Conservation (phyloP, 1,140 invertebrate species). For the Lepidurus apus region DNA sequence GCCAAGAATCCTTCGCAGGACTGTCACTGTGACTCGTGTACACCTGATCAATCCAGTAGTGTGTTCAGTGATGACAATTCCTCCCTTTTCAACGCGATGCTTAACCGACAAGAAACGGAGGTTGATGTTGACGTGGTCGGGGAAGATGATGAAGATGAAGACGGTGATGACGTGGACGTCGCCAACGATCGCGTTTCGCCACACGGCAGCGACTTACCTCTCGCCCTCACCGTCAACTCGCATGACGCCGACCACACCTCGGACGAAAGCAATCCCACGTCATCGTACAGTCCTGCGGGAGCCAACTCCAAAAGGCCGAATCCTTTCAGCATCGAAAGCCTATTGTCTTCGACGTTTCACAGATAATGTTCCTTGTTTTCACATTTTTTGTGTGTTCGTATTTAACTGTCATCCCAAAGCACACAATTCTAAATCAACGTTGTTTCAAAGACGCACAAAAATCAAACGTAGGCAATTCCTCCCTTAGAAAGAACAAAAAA, state of each 20-base stretch:
- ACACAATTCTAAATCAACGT: background rate
- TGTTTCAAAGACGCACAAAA: too few species aligned
- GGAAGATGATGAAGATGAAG: conserved; percentile 44
- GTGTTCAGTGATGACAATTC: conserved; percentile 39
- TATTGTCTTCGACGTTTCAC: conserved; percentile 33
- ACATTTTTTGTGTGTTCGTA: background rate
- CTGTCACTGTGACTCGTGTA: conserved; percentile 38
- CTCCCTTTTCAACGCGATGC: conserved; percentile 23
- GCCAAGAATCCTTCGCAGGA: conserved; percentile 36
- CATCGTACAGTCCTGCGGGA: conserved; percentile 15
- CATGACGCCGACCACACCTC: conserved; percentile 33
- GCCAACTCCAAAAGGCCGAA: conserved; percentile 32
- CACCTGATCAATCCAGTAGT: conserved; percentile 36
- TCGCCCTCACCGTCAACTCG: conserved; percentile 38
- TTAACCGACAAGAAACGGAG: conserved; percentile 43
- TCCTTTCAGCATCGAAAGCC: conserved; percentile 38
- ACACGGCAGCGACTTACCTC: conserved; percentile 47
- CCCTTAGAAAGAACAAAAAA: too few species aligned
- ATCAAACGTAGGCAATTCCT: too few species aligned
- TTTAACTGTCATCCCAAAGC: background rate
- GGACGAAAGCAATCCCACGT: background rate
- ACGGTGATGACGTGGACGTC: conserved; percentile 49
- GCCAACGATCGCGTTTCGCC: conserved; percentile 24
- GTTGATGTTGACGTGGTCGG: conserved; percentile 71
- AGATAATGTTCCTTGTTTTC: background rate